Percentiles rank a stretch among this genome's conserved stretches.
phyloP scores from a whole-genome alignment of 2,113 vertebrate species.

The Panurus biarmicus region DNA sequence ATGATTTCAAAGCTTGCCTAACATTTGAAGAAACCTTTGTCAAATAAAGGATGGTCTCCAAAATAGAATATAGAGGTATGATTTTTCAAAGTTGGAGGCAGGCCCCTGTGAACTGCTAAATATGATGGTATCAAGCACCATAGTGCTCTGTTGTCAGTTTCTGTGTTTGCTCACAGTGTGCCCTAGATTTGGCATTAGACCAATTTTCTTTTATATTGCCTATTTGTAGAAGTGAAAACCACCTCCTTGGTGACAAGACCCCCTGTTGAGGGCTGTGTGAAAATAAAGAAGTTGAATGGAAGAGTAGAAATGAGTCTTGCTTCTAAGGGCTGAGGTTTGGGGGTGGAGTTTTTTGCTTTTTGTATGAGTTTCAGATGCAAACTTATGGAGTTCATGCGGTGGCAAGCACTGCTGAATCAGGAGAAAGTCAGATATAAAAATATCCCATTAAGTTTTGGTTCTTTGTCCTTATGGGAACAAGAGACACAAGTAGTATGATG shows the following conservation, averaged over 20 bases:
- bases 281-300: neutral
- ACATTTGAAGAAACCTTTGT: neutral
- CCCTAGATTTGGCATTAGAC: neutral
- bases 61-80: neutral
- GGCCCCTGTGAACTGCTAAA: neutral
- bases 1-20: neutral
- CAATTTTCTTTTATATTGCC: neutral
- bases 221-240: neutral
- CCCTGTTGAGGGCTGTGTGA: neutral
- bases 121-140: neutral
- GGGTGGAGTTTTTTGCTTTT: neutral
- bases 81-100: neutral
- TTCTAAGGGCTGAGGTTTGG: neutral
- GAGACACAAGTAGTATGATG: neutral
- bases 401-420: neutral
- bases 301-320: neutral
- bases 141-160: neutral
- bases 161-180: neutral
- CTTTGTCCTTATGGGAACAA: neutral
- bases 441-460: neutral
- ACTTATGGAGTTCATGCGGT: neutral
- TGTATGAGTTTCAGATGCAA: neutral
- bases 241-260: neutral
- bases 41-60: neutral
- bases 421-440: neutral